A percentile compares a stretch with the other conserved stretches of the same genome.
phyloP scores from a whole-genome alignment of 2,113 vertebrate genomes.

The Thomomys bottae region DNA sequence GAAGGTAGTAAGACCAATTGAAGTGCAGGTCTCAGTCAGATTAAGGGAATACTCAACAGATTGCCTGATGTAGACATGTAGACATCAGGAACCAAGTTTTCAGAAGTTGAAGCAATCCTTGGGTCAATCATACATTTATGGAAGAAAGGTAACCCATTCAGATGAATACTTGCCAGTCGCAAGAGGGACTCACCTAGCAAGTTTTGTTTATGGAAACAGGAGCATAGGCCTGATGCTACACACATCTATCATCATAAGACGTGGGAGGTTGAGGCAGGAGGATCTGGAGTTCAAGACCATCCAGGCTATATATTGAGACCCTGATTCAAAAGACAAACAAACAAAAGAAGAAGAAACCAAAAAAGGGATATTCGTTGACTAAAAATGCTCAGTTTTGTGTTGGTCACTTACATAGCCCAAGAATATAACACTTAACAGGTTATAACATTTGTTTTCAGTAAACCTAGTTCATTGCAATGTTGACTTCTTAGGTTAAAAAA shows the following conservation, averaged over 20 bases:
- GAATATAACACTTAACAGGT: neutral
- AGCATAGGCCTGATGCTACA: too few relatives aligned
- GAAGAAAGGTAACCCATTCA: too few relatives aligned
- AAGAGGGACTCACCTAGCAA: neutral
- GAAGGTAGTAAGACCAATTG: neutral
- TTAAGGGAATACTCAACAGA: neutral
- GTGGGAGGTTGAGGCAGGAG: too few relatives aligned
- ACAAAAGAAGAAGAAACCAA: too few relatives aligned
- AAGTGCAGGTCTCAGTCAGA: neutral
- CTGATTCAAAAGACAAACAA: too few relatives aligned
- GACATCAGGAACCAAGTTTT: neutral
- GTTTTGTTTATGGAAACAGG: neutral
- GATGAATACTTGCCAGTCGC: neutral
- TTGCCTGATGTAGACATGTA: neutral
- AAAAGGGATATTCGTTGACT: neutral
- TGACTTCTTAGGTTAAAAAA: neutral
- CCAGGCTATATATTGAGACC: too few relatives aligned
- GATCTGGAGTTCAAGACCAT: too few relatives aligned
- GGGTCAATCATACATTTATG: neutral
- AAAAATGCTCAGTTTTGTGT: neutral
- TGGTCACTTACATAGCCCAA: neutral
- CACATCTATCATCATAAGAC: too few relatives aligned
- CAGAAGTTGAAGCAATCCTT: neutral
- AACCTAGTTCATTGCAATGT: neutral
- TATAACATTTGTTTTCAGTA: neutral